Base-by-base conservation (phyloP, 2,888 invertebrate species). In the Hydraecia micacea region DNA sequence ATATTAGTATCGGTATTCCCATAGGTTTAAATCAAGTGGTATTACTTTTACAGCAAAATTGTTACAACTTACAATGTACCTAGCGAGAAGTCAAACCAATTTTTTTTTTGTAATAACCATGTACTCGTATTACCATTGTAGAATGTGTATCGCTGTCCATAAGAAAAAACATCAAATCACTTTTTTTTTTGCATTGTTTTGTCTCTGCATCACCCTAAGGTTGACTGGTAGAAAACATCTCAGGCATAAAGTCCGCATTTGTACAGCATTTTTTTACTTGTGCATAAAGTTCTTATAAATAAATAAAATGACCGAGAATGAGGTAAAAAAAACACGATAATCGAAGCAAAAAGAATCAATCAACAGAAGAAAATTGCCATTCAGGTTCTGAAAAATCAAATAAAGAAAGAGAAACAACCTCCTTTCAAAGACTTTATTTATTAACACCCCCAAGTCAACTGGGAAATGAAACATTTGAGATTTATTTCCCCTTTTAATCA, bases 381-480 rank as follows among this genome's bases (percentile, higher is more conserved):
- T 42, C 0, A 32, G 25, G 0, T 13, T 46, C 5, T 6, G 25
- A 28, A 25, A 36, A 74, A 13, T 5, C 36, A 67, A 55, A 36
- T 0, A 6, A n/a, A 21, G 8, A 15, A 32, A 32, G n/a, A 25
- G 21, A 36, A 52, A 67, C 18, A 67, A 63, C 21, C 32, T 82
- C 13, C 25, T 49, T 49, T n/a, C 25, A 32, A 68, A 68, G 62
- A 75, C 28, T 21, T 66, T 66, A 66, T 73, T 78, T 36, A 65
- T 46, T 46, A 58, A 60, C 66, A 60, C 46, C 55, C 28, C 2
- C 15, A 55, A 73, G 39, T 74, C 81, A 75, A 69, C 52, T n/a
- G 67, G 85, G 83, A 83, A 72, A 85, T 83, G 65, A 72, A 55
- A 25, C 39, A 55, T 72, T 72, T 65, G 46, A 52, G 18, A 28